Conservation (phyloP, 2,888 invertebrate genomes). For the Orchestes rusci region DNA sequence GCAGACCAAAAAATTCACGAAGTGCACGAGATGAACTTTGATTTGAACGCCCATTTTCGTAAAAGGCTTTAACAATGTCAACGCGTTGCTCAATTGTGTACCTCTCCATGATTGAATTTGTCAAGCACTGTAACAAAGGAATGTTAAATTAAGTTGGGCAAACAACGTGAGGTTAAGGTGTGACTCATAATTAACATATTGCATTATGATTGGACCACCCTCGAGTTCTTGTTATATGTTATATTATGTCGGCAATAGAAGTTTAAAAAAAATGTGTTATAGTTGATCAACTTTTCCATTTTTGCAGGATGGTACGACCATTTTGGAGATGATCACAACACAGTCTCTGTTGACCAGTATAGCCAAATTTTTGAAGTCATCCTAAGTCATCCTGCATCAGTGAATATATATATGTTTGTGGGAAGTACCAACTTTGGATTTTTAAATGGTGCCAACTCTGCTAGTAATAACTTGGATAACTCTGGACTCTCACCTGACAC, state of each 20-base stretch:
- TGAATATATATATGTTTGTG: constrained; percentile 88
- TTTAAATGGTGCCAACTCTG: constrained; percentile 21
- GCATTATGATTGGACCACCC: too few species aligned
- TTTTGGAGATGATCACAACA: constrained; percentile 44
- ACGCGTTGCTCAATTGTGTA: too few species aligned
- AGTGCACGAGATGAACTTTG: background rate
- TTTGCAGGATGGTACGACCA: constrained; percentile 52
- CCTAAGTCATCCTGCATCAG: constrained; percentile 44
- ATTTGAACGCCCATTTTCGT: background rate
- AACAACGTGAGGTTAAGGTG: too few species aligned
- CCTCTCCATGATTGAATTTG: too few species aligned
- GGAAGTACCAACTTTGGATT: constrained; percentile 84
- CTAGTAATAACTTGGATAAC: constrained; percentile 11
- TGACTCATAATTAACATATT: too few species aligned
- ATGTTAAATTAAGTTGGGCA: too few species aligned
- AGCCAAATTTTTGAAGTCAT: constrained; percentile 29
- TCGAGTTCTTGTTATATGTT: too few species aligned
- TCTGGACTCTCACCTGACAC: constrained; percentile 18
- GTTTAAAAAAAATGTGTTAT: background rate
- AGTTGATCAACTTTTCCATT: constrained; percentile 2
- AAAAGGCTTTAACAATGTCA: background rate
- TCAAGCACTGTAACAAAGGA: too few species aligned
- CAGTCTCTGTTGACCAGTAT: constrained; percentile 9
- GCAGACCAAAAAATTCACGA: constrained; percentile 15
- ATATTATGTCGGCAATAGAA: too few species aligned